Conservation (phyloP, 1,140 invertebrate genomes). For the Eufriesea mexicana region DNA sequence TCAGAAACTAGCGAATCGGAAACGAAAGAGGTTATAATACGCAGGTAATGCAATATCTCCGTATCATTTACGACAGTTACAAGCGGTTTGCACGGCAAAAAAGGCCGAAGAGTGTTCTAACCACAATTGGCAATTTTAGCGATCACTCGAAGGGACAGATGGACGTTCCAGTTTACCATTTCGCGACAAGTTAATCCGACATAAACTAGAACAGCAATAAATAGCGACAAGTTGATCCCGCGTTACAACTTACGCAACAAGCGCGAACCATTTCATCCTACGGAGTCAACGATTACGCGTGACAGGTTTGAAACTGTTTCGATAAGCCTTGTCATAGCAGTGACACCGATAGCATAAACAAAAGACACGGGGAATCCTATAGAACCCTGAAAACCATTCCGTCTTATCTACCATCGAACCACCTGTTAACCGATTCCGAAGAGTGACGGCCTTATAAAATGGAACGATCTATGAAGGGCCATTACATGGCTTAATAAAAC, state of each 20-base stretch:
- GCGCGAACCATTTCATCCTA: neutral
- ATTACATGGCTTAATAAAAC: conserved; percentile 10
- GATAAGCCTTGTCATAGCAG: neutral
- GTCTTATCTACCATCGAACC: neutral
- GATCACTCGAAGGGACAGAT: too few relatives aligned
- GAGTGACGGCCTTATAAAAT: neutral
- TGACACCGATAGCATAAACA: neutral
- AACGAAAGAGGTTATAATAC: too few relatives aligned
- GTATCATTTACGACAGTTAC: too few relatives aligned
- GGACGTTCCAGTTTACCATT: neutral
- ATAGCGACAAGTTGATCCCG: neutral
- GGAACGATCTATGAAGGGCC: neutral
- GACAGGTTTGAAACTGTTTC: neutral
- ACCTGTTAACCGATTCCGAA: too few relatives aligned
- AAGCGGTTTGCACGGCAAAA: too few relatives aligned
- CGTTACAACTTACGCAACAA: neutral
- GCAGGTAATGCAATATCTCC: too few relatives aligned
- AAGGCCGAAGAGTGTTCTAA: too few relatives aligned
- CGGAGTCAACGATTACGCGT: neutral
- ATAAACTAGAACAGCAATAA: neutral
- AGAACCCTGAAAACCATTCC: neutral
- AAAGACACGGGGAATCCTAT: neutral
- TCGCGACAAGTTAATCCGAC: neutral
- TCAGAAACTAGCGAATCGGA: too few relatives aligned
- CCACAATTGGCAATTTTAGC: too few relatives aligned